Evolutionary conservation across 2,113 vertebrate species (phyloP), one percentile per base, ranked within the genome.

Genomic region (Heterotilapia buettikoferi): DNA sequence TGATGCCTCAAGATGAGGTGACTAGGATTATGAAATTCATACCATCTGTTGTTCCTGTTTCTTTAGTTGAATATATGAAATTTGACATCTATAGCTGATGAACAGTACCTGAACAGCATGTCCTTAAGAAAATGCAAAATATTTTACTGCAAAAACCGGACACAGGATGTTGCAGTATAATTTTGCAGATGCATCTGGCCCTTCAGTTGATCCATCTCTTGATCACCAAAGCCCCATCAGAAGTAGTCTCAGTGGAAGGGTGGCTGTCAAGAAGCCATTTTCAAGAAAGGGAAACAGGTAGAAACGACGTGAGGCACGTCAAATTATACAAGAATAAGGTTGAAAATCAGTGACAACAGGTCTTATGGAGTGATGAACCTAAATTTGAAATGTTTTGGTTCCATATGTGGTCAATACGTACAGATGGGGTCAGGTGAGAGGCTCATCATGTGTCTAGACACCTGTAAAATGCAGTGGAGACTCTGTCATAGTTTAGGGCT

Each of bases 391-490:
- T 43, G 33, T 73, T 73, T 45, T 26, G 38, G 13, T 7, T 73
- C 21, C n/a, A 73, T 16, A 10, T 16, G 8, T 26, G n/a, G 38
- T 6, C 68, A 73, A 16, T 7, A 6, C 0, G 2, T 45, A 45
- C 8, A 45, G 5, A 73, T 43, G 21, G 4, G 68, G 13, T 45
- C 68, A 1, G n/a, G 36, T 6, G 36, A 21, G 36, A 43, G 1
- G 63, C 7, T 68, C 36, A 0, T 5, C 7, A 9, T 2, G 12
- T 43, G n/a, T 71, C 12, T 0, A 71, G 7, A 36, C 31, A 36
- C 5, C 31, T 38, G 2, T 0, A 66, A 38, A 66, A 13, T 3
- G 61, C 33, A 38, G 33, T 21, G 3, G 3, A 66, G 61, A 66
- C 36, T 66, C 16, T 19, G 59, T n/a, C 31, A n/a, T 66, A 38